phyloP scores from a whole-genome alignment of 2,113 vertebrate species.

The Varanus komodoensis region DNA sequence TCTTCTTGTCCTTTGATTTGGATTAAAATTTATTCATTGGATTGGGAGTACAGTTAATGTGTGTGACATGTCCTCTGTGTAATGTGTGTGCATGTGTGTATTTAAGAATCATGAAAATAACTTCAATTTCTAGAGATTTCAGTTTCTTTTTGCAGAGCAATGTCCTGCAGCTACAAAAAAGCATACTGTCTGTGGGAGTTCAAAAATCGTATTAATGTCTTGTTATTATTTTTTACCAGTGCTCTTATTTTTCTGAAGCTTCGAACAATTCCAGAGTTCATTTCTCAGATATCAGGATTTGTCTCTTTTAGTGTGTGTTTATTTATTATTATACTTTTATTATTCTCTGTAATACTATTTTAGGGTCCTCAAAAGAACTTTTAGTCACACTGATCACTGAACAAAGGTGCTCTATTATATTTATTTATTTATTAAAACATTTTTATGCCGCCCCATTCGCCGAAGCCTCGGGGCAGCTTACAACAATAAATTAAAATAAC shows the following conservation, averaged over 20 bases:
- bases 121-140: neutral
- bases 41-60: neutral
- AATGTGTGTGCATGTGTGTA: neutral
- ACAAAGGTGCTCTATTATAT: neutral
- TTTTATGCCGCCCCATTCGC: no score
- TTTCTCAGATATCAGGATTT: neutral
- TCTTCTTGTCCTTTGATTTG: neutral
- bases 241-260: neutral
- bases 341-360: neutral
- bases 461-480: no score
- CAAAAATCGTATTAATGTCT: neutral
- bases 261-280: neutral
- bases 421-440: no score
- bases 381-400: neutral
- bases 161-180: neutral
- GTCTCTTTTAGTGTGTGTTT: neutral
- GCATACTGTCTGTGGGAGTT: neutral
- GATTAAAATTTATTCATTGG: neutral
- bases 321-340: no score
- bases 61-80: neutral
- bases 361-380: neutral
- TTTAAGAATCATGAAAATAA: neutral
- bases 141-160: no score
- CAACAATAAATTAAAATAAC: no score
- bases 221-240: neutral